phyloP scores from a whole-genome alignment of 2,113 vertebrate genomes.

The Zapus hudsonius region DNA sequence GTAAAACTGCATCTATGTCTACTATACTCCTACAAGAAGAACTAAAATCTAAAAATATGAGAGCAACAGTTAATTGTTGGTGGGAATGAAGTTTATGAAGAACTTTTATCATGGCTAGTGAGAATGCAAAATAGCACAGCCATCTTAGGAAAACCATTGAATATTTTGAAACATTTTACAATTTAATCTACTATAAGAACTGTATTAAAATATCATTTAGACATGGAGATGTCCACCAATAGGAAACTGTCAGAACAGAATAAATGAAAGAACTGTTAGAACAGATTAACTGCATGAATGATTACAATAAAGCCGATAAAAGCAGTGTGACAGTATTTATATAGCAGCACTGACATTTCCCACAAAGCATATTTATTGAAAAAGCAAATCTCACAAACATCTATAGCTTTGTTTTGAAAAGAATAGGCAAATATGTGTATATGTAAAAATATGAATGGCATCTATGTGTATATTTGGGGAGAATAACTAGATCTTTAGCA shows the following conservation, averaged over 20 bases:
- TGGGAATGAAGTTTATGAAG: not conserved
- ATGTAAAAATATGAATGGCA: not conserved
- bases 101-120: not conserved
- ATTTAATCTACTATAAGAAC: not conserved
- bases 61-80: not conserved
- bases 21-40: not conserved
- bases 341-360: not conserved
- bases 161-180: not conserved
- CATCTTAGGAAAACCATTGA: not conserved
- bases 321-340: not conserved
- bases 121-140: not conserved
- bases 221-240: not conserved
- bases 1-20: not conserved
- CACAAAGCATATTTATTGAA: not conserved
- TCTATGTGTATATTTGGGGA: not conserved
- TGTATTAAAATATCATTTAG: not conserved
- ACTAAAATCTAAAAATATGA: not conserved
- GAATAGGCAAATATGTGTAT: not conserved
- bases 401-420: not conserved
- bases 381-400: not conserved
- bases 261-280: too few relatives aligned
- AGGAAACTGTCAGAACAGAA: not conserved
- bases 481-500: too few relatives aligned
- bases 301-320: not conserved
- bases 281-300: not conserved